phyloP scores from a whole-genome alignment of 1,140 invertebrate species.

The Apis cerana region DNA sequence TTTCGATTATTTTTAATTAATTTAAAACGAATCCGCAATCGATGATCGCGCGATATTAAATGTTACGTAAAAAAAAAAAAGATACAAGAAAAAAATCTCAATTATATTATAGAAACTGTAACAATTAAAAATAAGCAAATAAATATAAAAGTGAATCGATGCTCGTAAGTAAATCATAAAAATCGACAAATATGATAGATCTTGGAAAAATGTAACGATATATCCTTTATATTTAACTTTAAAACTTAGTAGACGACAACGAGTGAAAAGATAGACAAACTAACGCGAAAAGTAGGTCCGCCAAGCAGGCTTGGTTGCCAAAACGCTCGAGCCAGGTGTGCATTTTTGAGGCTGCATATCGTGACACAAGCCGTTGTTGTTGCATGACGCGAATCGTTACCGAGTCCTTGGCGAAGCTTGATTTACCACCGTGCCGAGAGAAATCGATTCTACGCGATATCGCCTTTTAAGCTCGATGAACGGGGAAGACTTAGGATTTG shows the following conservation, averaged over 20 bases:
- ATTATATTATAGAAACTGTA: too few relatives aligned
- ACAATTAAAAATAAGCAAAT: too few relatives aligned
- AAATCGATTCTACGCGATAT: not conserved
- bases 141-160: too few relatives aligned
- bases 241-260: too few relatives aligned
- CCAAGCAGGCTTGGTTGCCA: not conserved
- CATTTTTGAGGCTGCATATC: not conserved
- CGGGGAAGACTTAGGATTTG: not conserved
- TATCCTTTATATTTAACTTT: too few relatives aligned
- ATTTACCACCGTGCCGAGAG: not conserved
- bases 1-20: conserved; percentile 8
- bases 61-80: too few relatives aligned
- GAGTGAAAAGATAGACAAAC: too few relatives aligned
- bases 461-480: not conserved
- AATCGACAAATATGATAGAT: too few relatives aligned
- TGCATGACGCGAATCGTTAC: conserved; percentile 42
- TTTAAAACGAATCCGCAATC: not conserved
- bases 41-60: too few relatives aligned
- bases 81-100: too few relatives aligned
- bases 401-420: not conserved
- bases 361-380: not conserved
- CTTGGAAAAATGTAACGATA: too few relatives aligned
- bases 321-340: not conserved
- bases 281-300: not conserved
- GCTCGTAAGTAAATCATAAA: too few relatives aligned